These are phyloP conservation scores for Cordilura impudica DNA, from an alignment of 2,888 invertebrate species.

Conservation along the genomic window DNA sequence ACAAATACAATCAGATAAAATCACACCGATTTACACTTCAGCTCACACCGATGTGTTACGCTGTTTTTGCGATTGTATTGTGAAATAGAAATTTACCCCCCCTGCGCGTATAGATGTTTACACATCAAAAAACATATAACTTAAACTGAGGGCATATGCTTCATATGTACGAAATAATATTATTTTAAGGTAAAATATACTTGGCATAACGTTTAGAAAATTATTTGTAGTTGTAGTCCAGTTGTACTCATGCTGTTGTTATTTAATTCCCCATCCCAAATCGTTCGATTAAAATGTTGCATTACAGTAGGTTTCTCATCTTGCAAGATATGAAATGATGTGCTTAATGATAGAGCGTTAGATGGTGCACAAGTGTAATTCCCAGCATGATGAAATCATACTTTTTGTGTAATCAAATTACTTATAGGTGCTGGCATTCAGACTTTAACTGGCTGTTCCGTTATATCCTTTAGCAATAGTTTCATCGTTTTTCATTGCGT, in stretches of 20 bases:
- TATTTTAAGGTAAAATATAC: constrained; percentile 60
- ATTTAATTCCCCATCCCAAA: constrained; percentile 71
- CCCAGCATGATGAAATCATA: constrained; percentile 83
- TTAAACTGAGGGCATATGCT: constrained; percentile 15
- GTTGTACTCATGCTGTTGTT: constrained; percentile 68
- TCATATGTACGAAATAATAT: constrained; percentile 50
- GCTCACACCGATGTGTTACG: too few relatives aligned
- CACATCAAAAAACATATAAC: constrained; percentile 35
- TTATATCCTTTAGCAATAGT: constrained; percentile 41
- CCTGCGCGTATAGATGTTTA: too few relatives aligned
- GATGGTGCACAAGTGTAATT: constrained; percentile 90
- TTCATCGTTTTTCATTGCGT: constrained; percentile 41
- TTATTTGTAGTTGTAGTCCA: constrained; percentile 62
- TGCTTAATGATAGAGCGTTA: constrained; percentile 86
- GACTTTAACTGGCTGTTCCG: constrained; percentile 49
- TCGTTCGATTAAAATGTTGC: constrained; percentile 77
- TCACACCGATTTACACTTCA: too few relatives aligned
- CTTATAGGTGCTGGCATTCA: constrained; percentile 77
- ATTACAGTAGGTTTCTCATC: constrained; percentile 78
- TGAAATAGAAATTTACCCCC: too few relatives aligned
- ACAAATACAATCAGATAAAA: too few relatives aligned
- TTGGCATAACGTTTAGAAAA: constrained; percentile 43
- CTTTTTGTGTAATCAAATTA: constrained; percentile 84
- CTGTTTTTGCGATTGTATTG: too few relatives aligned
- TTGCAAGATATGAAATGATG: constrained; percentile 85